Percentiles rank a stretch among this genome's conserved stretches.
These are phyloP conservation scores for Cherax quadricarinatus DNA, from an alignment of 1,140 invertebrate genomes.

Conservation along the genomic window DNA sequence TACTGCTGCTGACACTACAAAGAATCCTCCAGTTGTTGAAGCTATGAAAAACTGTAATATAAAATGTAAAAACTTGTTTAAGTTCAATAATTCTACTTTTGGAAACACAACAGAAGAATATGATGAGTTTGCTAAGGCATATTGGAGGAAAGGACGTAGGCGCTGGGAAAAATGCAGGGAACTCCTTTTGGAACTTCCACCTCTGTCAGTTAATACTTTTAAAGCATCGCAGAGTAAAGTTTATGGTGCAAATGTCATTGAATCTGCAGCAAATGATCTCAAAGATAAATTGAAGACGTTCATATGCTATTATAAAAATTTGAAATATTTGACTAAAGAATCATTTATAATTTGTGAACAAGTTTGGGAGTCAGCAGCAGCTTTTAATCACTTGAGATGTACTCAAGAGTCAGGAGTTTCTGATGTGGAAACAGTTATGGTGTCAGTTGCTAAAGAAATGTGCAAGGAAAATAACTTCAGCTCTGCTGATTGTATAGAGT, in stretches of 20 bases:
- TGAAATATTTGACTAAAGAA: not conserved
- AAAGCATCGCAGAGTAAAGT: conserved; percentile 25
- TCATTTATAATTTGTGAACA: not conserved
- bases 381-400: not conserved
- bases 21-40: conserved; percentile 45
- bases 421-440: not conserved
- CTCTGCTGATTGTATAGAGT: not conserved
- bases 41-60: conserved; percentile 38
- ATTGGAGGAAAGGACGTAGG: conserved; percentile 39
- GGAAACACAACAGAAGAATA: not conserved
- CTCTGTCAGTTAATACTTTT: conserved; percentile 18
- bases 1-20: conserved; percentile 46
- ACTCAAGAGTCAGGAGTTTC: not conserved
- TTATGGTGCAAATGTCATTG: conserved; percentile 20
- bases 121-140: conserved; percentile 41
- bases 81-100: conserved; percentile 50
- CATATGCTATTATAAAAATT: not conserved
- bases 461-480: not conserved
- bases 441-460: not conserved
- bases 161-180: conserved; percentile 47
- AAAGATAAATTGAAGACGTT: conserved; percentile 2
- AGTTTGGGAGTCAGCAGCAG: conserved; percentile 32
- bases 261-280: conserved; percentile 21
- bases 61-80: not conserved
- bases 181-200: not conserved